Conservation (phyloP, 2,797 vertebrate species). For the Tenualosa ilisha region DNA sequence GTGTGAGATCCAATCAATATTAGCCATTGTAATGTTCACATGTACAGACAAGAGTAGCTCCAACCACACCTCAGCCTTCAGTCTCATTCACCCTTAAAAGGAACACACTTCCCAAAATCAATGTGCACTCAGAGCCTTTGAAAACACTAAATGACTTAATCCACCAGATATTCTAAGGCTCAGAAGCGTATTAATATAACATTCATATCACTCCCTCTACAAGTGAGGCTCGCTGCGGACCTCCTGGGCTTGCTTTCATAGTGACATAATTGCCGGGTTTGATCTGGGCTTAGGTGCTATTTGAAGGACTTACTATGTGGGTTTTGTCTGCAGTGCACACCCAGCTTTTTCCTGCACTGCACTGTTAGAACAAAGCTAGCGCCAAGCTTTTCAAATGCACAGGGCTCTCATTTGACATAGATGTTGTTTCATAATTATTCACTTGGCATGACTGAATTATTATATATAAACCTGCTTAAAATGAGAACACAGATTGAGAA, state of each 20-base stretch:
- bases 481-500: background rate
- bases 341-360: constrained; percentile 23
- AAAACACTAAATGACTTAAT: background rate
- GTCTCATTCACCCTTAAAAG: background rate
- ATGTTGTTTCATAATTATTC: background rate
- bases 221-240: constrained; percentile 7
- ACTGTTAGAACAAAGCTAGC: background rate
- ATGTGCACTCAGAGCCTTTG: background rate
- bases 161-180: constrained; percentile 7
- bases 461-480: background rate
- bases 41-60: constrained; percentile 37
- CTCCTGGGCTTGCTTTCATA: constrained; percentile 25
- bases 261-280: constrained; percentile 26
- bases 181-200: constrained; percentile 14
- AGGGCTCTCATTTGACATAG: background rate
- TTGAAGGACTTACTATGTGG: constrained; percentile 30
- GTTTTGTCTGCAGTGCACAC: constrained; percentile 21
- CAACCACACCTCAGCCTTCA: constrained; percentile 1
- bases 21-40: background rate
- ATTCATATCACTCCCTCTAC: constrained; percentile 22
- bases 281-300: constrained; percentile 28
- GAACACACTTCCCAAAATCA: background rate
- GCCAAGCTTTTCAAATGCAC: background rate
- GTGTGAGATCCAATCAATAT: background rate
- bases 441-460: background rate